Conservation (phyloP, 1,140 invertebrate genomes). For the Nixonia krombeini region DNA sequence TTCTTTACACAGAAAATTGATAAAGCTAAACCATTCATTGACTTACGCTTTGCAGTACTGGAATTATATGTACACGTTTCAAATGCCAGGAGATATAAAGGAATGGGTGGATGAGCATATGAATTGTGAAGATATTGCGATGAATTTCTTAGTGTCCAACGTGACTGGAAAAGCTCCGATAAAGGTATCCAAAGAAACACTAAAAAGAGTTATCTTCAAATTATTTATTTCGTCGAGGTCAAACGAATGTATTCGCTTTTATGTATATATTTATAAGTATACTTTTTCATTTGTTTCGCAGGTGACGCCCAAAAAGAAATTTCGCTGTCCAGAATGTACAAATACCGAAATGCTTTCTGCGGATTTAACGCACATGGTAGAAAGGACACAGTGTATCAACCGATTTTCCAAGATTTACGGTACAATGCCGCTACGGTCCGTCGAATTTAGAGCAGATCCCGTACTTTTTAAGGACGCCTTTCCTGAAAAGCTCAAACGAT, state of each 20-base stretch:
- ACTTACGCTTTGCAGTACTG: conserved; percentile 80
- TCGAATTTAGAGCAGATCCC: conserved; percentile 96
- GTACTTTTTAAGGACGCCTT: conserved; percentile 93
- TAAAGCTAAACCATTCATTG: no score
- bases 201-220: not conserved
- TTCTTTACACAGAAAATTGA: not conserved
- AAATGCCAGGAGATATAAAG: conserved; percentile 84
- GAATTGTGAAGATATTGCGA: conserved; percentile 96
- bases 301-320: conserved; percentile 98
- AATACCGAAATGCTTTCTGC: conserved; percentile 96
- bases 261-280: not conserved
- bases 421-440: conserved; percentile 87
- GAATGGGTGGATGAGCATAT: conserved; percentile 91
- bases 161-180: conserved; percentile 94
- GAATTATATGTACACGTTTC: conserved; percentile 90
- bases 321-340: conserved; percentile 95
- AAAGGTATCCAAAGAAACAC: conserved; percentile 75
- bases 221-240: conserved; percentile 9
- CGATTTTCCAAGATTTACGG: conserved; percentile 88
- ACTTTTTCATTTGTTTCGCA: conserved; percentile 54
- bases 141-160: conserved; percentile 95
- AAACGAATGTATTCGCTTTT: not conserved
- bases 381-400: conserved; percentile 93
- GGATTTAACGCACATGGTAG: conserved; percentile 93
- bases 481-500: conserved; percentile 89